Evolutionary conservation across 2,113 vertebrate species (phyloP).

Genomic region (Prochilodus magdalenae): DNA sequence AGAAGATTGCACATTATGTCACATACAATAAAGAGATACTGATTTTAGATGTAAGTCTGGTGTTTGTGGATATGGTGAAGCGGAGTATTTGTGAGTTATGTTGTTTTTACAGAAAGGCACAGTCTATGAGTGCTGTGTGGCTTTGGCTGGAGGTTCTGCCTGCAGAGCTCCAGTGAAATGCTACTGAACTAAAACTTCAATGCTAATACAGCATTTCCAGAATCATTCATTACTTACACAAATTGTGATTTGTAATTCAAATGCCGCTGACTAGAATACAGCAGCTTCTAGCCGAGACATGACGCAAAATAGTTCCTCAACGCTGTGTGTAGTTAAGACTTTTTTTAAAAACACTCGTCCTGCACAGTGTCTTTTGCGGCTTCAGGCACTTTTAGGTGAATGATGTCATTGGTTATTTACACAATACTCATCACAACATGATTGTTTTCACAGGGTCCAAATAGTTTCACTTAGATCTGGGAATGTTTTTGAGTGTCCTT

Average conservation of each 20-base stretch:
- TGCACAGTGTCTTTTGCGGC: conserved; percentile 5
- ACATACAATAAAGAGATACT: conserved; percentile 45
- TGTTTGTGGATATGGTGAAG: conserved; percentile 8
- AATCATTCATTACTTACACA: conserved; percentile 17
- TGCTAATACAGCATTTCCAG: conserved; percentile 3
- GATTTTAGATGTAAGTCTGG: background rate
- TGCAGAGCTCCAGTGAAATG: conserved; percentile 83
- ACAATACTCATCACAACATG: background rate
- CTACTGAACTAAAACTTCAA: conserved; percentile 2
- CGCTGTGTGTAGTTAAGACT: background rate
- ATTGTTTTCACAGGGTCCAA: background rate
- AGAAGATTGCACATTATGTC: conserved; percentile 73
- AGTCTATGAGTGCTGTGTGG: conserved; percentile 51
- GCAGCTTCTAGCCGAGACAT: background rate
- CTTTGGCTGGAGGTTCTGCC: conserved; percentile 85
- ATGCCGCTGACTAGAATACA: background rate
- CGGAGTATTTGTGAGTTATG: background rate
- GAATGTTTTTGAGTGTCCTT: background rate
- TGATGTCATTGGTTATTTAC: background rate
- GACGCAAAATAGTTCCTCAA: background rate
- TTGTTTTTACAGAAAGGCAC: conserved; percentile 73
- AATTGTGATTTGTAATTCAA: background rate
- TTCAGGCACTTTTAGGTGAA: conserved; percentile 35
- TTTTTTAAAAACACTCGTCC: background rate
- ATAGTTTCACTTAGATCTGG: background rate